These are phyloP conservation scores for Camelus dromedarius DNA, from an alignment of 2,113 vertebrate genomes.

Conservation along the genomic window DNA sequence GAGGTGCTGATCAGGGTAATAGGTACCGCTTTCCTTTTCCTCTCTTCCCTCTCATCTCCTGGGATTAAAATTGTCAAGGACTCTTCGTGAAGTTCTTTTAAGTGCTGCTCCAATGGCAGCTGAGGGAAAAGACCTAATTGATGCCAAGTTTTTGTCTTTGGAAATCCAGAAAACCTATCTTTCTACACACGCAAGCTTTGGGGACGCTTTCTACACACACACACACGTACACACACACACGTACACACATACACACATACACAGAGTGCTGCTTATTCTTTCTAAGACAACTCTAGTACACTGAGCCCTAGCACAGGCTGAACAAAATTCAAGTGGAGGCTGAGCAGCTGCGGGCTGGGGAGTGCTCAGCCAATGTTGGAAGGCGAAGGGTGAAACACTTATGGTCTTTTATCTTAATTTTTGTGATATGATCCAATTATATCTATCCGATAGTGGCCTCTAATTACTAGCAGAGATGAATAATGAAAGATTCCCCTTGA, in stretches of 20 bases:
- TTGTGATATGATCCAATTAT: constrained; percentile 86
- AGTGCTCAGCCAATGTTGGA: not conserved
- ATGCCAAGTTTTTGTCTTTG: not conserved
- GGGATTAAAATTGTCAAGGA: not conserved
- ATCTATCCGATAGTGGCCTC: constrained; percentile 79
- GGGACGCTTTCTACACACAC: not conserved
- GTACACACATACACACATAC: not conserved
- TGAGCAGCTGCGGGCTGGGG: not conserved
- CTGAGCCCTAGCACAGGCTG: not conserved
- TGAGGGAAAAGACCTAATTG: not conserved
- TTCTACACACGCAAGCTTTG: not conserved
- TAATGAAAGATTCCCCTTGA: constrained; percentile 86
- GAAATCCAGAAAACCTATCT: not conserved
- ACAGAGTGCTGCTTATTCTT: not conserved
- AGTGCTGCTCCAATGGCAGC: not conserved
- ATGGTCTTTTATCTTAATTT: constrained; percentile 86
- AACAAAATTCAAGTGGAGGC: constrained; percentile 67
- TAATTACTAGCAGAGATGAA: constrained; percentile 86
- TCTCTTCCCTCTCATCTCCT: not conserved
- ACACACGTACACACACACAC: not conserved
- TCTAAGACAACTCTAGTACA: not conserved
- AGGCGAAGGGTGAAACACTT: constrained; percentile 44
- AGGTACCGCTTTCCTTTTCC: not conserved
- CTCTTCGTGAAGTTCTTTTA: not conserved
- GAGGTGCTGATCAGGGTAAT: not conserved